A percentile compares a stretch with the other conserved stretches of the same genome.
Conservation (phyloP, 2,888 invertebrate genomes). For the Andrena minutula region DNA sequence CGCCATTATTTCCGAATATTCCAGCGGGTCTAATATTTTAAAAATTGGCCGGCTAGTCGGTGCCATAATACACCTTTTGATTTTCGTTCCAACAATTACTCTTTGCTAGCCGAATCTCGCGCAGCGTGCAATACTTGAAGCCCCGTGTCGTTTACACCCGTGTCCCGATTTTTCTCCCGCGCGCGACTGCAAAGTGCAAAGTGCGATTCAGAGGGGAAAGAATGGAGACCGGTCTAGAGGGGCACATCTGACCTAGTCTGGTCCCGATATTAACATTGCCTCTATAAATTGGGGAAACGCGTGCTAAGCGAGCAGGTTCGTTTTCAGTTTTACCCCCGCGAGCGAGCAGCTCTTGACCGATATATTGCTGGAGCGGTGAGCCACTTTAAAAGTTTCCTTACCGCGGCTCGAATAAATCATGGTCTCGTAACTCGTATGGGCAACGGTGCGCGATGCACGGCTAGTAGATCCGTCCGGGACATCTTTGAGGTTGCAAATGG, state of each 20-base stretch:
- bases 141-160: not conserved
- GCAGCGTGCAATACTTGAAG: not conserved
- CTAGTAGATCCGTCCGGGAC: constrained; percentile 46
- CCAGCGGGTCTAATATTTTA: not conserved
- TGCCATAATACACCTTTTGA: too few species aligned
- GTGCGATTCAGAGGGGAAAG: not conserved
- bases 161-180: not conserved
- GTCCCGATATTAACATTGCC: not conserved
- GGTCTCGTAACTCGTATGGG: constrained; percentile 51
- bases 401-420: constrained; percentile 62
- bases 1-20: constrained; percentile 29
- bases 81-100: too few species aligned
- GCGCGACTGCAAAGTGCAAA: not conserved
- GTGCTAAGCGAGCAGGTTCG: constrained; percentile 16
- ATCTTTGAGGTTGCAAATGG: constrained; percentile 62
- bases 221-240: not conserved
- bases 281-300: constrained; percentile 22
- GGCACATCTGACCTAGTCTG: not conserved
- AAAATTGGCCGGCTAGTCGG: not conserved
- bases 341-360: constrained; percentile 33
- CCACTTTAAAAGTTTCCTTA: constrained; percentile 64
- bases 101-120: too few species aligned
- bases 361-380: constrained; percentile 56
- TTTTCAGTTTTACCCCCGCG: not conserved
- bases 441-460: constrained; percentile 58